These are phyloP conservation scores for Coregonus suidteri DNA, from an alignment of 2,797 vertebrate genomes.

Conservation along the genomic window DNA sequence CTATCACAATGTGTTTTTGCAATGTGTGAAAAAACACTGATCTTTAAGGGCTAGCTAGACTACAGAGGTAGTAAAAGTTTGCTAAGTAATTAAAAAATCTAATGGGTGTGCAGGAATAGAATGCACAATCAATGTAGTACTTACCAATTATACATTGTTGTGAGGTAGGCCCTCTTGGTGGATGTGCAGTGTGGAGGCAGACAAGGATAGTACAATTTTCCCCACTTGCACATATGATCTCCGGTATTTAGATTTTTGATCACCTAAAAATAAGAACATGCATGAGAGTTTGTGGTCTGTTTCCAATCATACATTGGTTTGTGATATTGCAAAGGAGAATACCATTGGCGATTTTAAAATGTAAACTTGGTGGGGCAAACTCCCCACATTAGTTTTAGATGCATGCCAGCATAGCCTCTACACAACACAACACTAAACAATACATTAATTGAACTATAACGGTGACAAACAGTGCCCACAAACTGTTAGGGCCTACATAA, in stretches of 20 bases:
- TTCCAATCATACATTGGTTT: neutral
- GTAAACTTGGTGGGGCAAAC: no score
- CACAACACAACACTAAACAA: no score
- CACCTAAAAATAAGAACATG: neutral
- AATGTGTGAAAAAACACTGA: constrained; percentile 1
- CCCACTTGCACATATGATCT: neutral
- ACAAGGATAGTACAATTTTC: neutral
- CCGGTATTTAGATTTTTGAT: neutral
- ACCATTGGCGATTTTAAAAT: neutral
- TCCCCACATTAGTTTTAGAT: no score
- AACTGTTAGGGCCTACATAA: no score
- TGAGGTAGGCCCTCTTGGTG: neutral
- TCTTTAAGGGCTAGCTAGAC: neutral
- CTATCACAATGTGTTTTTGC: neutral
- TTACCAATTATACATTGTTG: neutral
- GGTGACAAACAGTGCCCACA: no score
- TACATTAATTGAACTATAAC: no score
- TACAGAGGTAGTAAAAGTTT: neutral
- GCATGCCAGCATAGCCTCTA: no score
- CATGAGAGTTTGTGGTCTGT: neutral
- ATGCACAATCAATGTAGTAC: neutral
- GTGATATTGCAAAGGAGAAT: neutral
- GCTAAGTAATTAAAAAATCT: neutral
- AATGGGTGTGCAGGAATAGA: neutral
- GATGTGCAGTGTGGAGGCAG: neutral